Percentiles rank a stretch among this genome's conserved stretches.
Evolutionary conservation across 2,888 invertebrate species (phyloP).

Genomic region (Mesorhabditis sp.): DNA sequence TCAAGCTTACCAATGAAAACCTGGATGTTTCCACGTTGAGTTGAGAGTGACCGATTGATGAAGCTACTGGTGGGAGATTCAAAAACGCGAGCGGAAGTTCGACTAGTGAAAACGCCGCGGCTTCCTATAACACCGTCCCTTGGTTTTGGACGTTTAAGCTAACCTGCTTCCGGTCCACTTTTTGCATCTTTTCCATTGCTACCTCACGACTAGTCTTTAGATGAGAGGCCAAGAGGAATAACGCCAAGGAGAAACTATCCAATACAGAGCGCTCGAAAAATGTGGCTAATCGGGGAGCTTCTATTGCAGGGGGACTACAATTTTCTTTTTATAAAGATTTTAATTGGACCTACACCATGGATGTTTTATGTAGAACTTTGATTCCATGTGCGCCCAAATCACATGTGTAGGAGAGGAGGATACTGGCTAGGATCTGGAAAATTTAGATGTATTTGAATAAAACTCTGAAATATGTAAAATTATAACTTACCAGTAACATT

Average conservation of each 20-base stretch:
- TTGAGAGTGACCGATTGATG: slow-evolving; percentile 31
- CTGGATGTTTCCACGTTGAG: slow-evolving; percentile 29
- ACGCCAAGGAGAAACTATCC: slow-evolving; percentile 29
- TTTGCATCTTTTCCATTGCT: slow-evolving; percentile 30
- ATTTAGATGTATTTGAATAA: background rate
- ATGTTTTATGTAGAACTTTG: background rate
- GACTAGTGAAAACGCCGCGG: background rate
- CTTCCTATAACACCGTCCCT: background rate
- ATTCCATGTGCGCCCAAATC: background rate
- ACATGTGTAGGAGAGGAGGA: background rate
- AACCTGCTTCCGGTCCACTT: slow-evolving; percentile 31
- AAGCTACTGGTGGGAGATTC: slow-evolving; percentile 24
- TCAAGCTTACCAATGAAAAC: slow-evolving; percentile 24
- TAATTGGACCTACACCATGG: background rate
- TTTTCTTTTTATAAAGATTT: background rate
- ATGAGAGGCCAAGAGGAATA: slow-evolving; percentile 30
- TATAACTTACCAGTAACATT: slow-evolving; percentile 13
- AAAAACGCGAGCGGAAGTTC: slow-evolving; percentile 16
- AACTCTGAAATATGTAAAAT: background rate
- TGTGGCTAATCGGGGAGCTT: background rate
- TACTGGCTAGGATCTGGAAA: background rate
- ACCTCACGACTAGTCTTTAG: slow-evolving; percentile 26
- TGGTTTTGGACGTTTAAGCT: background rate
- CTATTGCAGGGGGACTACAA: background rate
- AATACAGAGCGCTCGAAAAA: slow-evolving; percentile 10